Base-by-base conservation (phyloP, 2,888 invertebrate genomes). In the Drosophila colorata region DNA sequence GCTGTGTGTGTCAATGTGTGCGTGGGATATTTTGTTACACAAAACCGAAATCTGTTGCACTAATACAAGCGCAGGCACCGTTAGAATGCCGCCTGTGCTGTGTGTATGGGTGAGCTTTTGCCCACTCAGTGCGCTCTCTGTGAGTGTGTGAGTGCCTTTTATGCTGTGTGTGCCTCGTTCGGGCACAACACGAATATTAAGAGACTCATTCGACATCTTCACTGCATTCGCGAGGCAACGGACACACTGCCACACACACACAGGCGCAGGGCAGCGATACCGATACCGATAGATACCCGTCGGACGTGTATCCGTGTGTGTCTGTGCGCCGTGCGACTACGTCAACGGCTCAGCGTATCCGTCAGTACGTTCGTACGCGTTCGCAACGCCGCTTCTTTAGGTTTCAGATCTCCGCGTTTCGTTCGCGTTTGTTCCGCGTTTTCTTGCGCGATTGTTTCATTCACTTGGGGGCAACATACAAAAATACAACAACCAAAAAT, bases 321-420 rank as follows among this genome's bases (percentile, higher is more conserved):
- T 68, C 47, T 68, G 76, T 69, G 70, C 65, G 69, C 72, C 82
- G 82, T 70, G 69, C 78, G 86, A 88, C 88, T 84, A 87, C 88
- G 82, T 83, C 88, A 87, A 88, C 84, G 74, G 53, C 70, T 63
- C 64, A 20, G 59, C 84, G 84, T 86, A 68, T 83, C 87, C 88
- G 88, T 84, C 83, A 84, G 83, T 84, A 88, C 88, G 88, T 87
- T 88, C 85, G 83, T 84, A 88, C 88, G 83, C 83, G 83, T 88
- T 77, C 84, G 83, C 83, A 88, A 63, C 88, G 87, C 87, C 88
- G 89, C 87, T 81, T 80, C 80, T 87, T 87, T 70, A 56, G 58
- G 76, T 73, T 76, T 58, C 73, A 70, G 71, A 59, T 73, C 73
- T 73, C 78, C 74, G 74, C 74, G 78, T 78, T 74, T 52, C 77